Evolutionary conservation across 2,888 invertebrate genomes (phyloP).

Genomic region (Drosophila paranaensis): DNA sequence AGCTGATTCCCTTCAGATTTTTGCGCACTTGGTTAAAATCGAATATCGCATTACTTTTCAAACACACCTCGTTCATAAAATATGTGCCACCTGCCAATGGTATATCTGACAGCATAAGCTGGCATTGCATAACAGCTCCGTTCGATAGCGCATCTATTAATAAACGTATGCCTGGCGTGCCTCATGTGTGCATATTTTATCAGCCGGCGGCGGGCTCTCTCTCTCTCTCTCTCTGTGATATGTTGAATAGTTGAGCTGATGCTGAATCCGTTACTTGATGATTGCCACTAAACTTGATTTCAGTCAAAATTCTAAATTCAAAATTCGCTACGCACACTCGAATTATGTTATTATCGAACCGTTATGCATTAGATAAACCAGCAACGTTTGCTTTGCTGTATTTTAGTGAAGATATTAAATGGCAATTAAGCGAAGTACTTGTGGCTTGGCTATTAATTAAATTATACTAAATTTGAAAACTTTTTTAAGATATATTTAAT

Average conservation of each 20-base stretch:
- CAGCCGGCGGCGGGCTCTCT: slow-evolving; percentile 10
- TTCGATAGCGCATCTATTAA: slow-evolving; percentile 63
- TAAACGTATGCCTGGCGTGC: slow-evolving; percentile 61
- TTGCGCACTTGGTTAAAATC: background rate
- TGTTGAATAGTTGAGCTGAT: slow-evolving; percentile 28
- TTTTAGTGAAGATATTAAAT: too few species aligned
- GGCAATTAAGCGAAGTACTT: too few species aligned
- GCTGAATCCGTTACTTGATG: slow-evolving; percentile 14
- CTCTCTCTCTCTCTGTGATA: slow-evolving; percentile 6
- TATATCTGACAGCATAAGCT: slow-evolving; percentile 2
- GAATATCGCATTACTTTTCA: background rate
- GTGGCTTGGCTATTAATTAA: too few species aligned
- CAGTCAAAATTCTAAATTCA: background rate
- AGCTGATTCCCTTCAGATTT: too few species aligned
- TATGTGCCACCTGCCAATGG: background rate
- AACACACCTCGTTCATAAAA: background rate
- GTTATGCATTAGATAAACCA: background rate
- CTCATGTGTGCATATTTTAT: slow-evolving; percentile 71
- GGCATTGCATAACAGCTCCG: slow-evolving; percentile 3
- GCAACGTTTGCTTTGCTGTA: background rate
- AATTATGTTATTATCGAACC: background rate
- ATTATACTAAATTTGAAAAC: too few species aligned
- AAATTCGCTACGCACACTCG: background rate
- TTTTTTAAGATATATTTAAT: too few species aligned
- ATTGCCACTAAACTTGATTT: slow-evolving; percentile 14